Percentiles rank a stretch among this genome's conserved stretches.
Conservation (phyloP, 1,140 invertebrate species). For the Chrysoperla carnea region DNA sequence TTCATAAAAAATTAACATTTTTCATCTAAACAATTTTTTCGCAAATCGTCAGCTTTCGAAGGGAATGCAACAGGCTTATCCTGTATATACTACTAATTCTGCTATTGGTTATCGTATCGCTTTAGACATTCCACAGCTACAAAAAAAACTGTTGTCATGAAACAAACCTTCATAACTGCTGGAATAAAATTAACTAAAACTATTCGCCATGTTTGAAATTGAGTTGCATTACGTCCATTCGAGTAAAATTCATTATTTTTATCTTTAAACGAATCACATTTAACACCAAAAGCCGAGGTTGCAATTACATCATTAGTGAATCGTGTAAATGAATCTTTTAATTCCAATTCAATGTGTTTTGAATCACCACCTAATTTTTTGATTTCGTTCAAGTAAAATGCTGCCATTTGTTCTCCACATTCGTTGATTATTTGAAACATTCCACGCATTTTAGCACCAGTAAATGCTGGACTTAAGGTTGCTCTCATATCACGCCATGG, state of each 20-base stretch:
- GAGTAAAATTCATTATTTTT: constrained; percentile 26
- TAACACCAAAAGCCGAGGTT: constrained; percentile 28
- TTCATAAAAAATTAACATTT: no score
- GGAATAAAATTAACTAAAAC: no score
- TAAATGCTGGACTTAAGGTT: constrained; percentile 34
- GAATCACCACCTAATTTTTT: no score
- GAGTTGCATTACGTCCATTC: constrained; percentile 13
- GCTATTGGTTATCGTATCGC: no score
- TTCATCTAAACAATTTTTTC: no score
- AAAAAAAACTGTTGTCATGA: no score
- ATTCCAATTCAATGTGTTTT: constrained; percentile 14
- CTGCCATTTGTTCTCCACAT: constrained; percentile 11
- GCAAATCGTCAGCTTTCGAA: no score
- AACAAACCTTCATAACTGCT: no score
- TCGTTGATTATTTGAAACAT: constrained; percentile 27
- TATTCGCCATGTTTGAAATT: no score
- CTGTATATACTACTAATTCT: no score
- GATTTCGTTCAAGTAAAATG: background rate
- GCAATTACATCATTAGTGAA: constrained; percentile 38
- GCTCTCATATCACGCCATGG: constrained; percentile 31
- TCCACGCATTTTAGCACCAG: constrained; percentile 30
- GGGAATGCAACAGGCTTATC: no score
- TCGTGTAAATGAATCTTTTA: constrained; percentile 26
- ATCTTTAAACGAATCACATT: constrained; percentile 28
- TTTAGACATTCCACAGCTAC: no score